Conservation (phyloP, 2,113 vertebrate genomes). For the Brevimyrus niger region DNA sequence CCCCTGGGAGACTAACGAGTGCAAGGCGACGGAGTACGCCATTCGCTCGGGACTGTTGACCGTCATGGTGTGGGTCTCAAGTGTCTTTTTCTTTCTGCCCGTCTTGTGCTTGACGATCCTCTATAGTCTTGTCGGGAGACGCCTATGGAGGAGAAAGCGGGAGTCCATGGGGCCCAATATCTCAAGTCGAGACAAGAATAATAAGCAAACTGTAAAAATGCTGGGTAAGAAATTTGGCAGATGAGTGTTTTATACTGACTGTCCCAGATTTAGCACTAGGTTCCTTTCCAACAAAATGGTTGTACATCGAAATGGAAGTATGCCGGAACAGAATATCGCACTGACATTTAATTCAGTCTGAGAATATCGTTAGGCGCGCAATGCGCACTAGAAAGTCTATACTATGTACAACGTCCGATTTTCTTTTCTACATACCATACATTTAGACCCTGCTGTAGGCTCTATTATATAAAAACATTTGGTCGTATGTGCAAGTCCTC, state of each 20-base stretch:
- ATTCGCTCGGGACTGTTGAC: slow-evolving; percentile 84
- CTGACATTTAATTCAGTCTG: background rate
- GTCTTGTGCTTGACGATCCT: slow-evolving; percentile 91
- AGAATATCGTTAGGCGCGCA: background rate
- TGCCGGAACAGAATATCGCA: background rate
- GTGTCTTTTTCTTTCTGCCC: slow-evolving; percentile 87
- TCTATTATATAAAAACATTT: background rate
- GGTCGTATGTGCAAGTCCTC: background rate
- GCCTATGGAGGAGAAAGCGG: slow-evolving; percentile 75
- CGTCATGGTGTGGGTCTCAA: slow-evolving; percentile 92
- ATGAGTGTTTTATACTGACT: background rate
- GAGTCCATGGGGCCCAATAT: slow-evolving; percentile 67
- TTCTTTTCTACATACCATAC: background rate
- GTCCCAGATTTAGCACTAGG: background rate
- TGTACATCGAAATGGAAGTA: background rate
- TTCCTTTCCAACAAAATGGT: background rate
- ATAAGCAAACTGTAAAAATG: slow-evolving; percentile 94
- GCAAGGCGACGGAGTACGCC: slow-evolving; percentile 83
- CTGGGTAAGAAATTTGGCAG: slow-evolving; percentile 63
- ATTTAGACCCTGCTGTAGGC: background rate
- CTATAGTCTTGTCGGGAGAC: slow-evolving; percentile 89
- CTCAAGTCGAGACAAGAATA: slow-evolving; percentile 78
- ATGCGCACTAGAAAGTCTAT: background rate
- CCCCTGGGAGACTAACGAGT: slow-evolving; percentile 76
- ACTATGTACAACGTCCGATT: too few species aligned